phyloP scores from a whole-genome alignment of 2,113 vertebrate genomes.

The Stegastes partitus region DNA sequence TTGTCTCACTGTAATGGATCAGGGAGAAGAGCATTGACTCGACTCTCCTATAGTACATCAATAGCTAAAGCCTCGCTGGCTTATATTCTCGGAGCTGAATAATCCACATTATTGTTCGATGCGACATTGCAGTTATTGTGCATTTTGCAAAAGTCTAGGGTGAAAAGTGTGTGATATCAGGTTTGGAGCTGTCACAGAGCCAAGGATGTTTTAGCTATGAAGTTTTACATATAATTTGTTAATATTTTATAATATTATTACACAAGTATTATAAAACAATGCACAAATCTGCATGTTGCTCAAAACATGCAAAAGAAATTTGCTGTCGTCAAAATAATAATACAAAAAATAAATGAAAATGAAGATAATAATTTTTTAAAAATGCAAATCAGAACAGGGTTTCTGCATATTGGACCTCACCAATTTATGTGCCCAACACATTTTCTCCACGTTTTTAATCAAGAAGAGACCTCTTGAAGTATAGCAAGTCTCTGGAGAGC shows the following conservation, averaged over 20 bases:
- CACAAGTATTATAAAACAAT: background rate
- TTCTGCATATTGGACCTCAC: background rate
- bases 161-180: no score
- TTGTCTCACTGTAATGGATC: slow-evolving; percentile 48
- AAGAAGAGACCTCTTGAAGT: background rate
- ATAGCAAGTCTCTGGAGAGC: background rate
- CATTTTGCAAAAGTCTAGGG: slow-evolving; percentile 1
- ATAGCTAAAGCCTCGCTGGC: slow-evolving; percentile 11
- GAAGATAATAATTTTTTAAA: background rate
- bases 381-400: background rate
- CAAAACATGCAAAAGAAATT: background rate
- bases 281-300: background rate
- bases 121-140: background rate
- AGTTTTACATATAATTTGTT: background rate
- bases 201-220: no score
- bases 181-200: no score
- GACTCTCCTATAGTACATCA: slow-evolving; percentile 36
- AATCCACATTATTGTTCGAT: slow-evolving; percentile 19
- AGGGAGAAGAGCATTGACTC: slow-evolving; percentile 36
- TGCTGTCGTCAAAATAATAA: background rate
- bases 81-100: slow-evolving; percentile 22
- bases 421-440: background rate
- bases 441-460: background rate
- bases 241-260: no score
- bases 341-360: no score